A percentile compares a stretch with the other conserved stretches of the same genome.
phyloP scores from a whole-genome alignment of 2,888 invertebrate genomes.

The Osmoderma eremita region DNA sequence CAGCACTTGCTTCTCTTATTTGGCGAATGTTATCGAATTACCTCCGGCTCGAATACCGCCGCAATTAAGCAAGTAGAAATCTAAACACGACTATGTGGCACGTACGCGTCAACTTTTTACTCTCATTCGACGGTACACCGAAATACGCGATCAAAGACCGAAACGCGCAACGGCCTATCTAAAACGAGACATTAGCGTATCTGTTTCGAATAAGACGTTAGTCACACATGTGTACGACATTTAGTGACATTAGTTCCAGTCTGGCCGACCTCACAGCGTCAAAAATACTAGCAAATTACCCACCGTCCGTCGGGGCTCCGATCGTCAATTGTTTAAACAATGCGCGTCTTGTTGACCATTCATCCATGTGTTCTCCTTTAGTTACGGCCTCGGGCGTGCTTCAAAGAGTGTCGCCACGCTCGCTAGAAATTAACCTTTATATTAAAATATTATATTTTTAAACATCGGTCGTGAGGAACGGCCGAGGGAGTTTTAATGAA shows the following conservation, averaged over 20 bases:
- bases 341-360: slow-evolving; percentile 53
- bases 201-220: slow-evolving; percentile 51
- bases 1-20: slow-evolving; percentile 4
- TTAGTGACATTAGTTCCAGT: slow-evolving; percentile 55
- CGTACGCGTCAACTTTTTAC: slow-evolving; percentile 21
- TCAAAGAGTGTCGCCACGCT: slow-evolving; percentile 57
- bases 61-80: slow-evolving; percentile 37
- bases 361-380: slow-evolving; percentile 60
- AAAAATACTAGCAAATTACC: slow-evolving; percentile 58
- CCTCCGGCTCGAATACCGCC: slow-evolving; percentile 12
- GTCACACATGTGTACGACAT: slow-evolving; percentile 52
- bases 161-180: slow-evolving; percentile 40
- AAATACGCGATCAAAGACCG: slow-evolving; percentile 43
- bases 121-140: slow-evolving; percentile 17
- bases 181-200: slow-evolving; percentile 49
- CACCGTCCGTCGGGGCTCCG: slow-evolving; percentile 47
- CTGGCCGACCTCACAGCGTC: slow-evolving; percentile 55
- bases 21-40: slow-evolving; percentile 23
- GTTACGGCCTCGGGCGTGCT: slow-evolving; percentile 58
- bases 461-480: slow-evolving; percentile 11
- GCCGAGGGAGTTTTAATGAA: slow-evolving; percentile 35
- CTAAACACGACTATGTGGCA: slow-evolving; percentile 25
- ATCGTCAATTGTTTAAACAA: slow-evolving; percentile 59
- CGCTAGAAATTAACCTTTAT: slow-evolving; percentile 50
- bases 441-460: slow-evolving; percentile 24